Conservation (phyloP, 2,113 vertebrate genomes). For the Triplophysa dalaica region DNA sequence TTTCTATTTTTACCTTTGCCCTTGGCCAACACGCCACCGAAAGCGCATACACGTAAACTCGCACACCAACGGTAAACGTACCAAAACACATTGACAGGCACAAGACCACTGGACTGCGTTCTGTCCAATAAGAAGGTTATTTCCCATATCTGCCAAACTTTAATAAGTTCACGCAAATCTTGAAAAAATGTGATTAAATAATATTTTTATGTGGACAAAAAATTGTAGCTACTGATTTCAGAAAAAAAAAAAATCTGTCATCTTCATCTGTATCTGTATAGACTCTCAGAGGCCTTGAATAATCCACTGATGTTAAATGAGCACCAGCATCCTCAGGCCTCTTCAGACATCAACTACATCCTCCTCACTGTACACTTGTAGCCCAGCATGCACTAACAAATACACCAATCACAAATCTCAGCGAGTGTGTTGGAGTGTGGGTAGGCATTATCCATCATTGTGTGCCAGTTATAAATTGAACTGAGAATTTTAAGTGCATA, state of each 20-base stretch:
- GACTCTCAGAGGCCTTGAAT: slow-evolving; percentile 16
- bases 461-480: too few relatives aligned
- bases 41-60: background rate
- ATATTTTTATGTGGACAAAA: background rate
- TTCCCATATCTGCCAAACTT: slow-evolving; percentile 19
- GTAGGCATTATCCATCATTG: background rate
- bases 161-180: too few relatives aligned
- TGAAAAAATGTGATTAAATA: too few relatives aligned
- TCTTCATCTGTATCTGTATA: background rate
- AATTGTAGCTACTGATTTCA: background rate
- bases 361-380: background rate
- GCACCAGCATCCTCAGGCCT: slow-evolving; percentile 24
- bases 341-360: slow-evolving; percentile 4
- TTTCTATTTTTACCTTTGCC: background rate
- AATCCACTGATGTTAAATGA: slow-evolving; percentile 30
- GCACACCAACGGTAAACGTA: slow-evolving; percentile 7
- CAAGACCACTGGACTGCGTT: background rate
- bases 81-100: slow-evolving; percentile 29
- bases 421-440: background rate
- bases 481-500: too few relatives aligned
- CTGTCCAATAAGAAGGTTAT: slow-evolving; percentile 22
- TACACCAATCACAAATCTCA: background rate
- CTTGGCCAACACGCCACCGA: background rate
- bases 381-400: slow-evolving; percentile 11
- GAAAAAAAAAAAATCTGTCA: background rate